Evolutionary conservation across 2,888 invertebrate species (phyloP).

Genomic region (Lycaena phlaeas): DNA sequence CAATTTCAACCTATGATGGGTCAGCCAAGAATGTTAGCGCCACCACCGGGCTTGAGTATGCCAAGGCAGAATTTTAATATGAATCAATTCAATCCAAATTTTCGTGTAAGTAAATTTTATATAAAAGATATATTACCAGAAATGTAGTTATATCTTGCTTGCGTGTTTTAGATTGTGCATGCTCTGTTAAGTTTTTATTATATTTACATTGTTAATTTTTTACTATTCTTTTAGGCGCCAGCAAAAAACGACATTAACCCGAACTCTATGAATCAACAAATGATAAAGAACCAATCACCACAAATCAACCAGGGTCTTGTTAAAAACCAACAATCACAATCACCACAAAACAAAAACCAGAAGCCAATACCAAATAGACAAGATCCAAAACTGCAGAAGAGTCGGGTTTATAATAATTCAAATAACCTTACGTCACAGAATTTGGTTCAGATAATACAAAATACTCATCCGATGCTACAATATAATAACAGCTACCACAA

Average conservation of each 20-base stretch:
- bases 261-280: conserved; percentile 31
- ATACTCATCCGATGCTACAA: conserved; percentile 60
- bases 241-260: conserved; percentile 35
- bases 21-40: conserved; percentile 50
- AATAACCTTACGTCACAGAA: conserved; percentile 44
- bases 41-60: conserved; percentile 53
- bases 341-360: conserved; percentile 30
- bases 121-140: no score
- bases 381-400: conserved; percentile 38
- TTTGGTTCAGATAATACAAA: conserved; percentile 61
- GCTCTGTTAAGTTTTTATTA: no score
- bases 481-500: conserved; percentile 52
- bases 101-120: conserved; percentile 48
- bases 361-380: conserved; percentile 19
- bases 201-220: neutral
- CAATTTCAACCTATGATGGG: conserved; percentile 52
- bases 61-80: conserved; percentile 53
- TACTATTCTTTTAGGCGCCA: conserved; percentile 33
- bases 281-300: conserved; percentile 23
- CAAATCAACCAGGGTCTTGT: neutral
- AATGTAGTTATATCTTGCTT: neutral
- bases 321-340: conserved; percentile 15
- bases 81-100: conserved; percentile 50
- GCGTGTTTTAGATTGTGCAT: no score
- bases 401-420: conserved; percentile 44